Percentiles rank a stretch among this genome's conserved stretches.
phyloP scores from a whole-genome alignment of 2,113 vertebrate species.

The Butastur rufipennis region DNA sequence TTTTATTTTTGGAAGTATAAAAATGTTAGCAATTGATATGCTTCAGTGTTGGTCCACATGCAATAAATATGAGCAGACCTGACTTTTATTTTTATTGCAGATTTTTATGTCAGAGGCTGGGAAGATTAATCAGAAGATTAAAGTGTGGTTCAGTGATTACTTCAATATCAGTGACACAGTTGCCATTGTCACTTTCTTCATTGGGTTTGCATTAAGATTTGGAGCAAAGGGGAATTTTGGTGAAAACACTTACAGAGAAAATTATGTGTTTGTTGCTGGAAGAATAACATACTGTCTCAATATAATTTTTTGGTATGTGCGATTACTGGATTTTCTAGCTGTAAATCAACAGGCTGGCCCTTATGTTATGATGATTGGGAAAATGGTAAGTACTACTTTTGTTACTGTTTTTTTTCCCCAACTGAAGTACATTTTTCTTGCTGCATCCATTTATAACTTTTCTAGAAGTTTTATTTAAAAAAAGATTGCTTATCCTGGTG shows the following conservation, averaged over 20 bases:
- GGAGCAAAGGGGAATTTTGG: conserved; percentile 75
- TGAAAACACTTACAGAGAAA: conserved; percentile 66
- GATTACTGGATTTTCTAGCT: conserved; percentile 93
- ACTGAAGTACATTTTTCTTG: neutral
- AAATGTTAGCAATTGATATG: neutral
- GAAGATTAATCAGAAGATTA: conserved; percentile 96
- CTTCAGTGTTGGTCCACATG: neutral
- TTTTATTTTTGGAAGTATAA: neutral
- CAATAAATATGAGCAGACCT: neutral
- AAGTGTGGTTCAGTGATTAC: conserved; percentile 97
- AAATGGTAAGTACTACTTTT: conserved; percentile 87
- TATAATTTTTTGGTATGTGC: conserved; percentile 99
- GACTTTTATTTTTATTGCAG: conserved; percentile 63
- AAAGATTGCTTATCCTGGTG: neutral
- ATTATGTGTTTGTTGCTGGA: conserved; percentile 79
- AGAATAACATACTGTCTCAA: conserved; percentile 95
- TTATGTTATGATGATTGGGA: conserved; percentile 99
- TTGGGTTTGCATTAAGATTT: conserved; percentile 92
- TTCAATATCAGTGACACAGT: conserved; percentile 95
- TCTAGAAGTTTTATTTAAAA: neutral
- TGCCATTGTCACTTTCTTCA: conserved; percentile 92
- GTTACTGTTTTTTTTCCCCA: neutral
- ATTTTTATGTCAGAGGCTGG: conserved; percentile 99
- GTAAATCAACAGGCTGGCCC: conserved; percentile 98
- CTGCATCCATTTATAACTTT: neutral